Base-by-base conservation (phyloP, 2,888 invertebrate species). In the Pterostichus madidus region DNA sequence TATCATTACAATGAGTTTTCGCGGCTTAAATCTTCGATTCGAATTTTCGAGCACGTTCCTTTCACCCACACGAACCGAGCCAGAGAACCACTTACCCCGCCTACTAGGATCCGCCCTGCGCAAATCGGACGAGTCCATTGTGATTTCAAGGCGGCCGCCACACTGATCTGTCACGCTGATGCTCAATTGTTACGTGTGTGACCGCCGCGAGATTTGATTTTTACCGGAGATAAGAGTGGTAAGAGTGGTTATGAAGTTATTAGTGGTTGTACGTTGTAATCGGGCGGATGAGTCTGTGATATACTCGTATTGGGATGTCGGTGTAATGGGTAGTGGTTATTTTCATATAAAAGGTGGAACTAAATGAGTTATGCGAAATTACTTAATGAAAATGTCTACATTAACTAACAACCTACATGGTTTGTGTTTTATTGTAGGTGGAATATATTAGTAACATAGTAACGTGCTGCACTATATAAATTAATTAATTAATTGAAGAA, bases 81-180 rank as follows among this genome's bases (percentile, higher is more conserved):
- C 11, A 11, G 24, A 24, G 3, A 61, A 17, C 13, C 24, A 17
- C 24, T 31, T 24, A 61, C 11, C 11, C 11, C 61, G 24, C 61
- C 17, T 24, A 11, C 31, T 24, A 13, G 13, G 61, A 13, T 24
- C 15, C 24, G 15, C 17, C 17, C 13, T 17, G 61, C 61, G 61
- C 61, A 31, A 61, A 61, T 61, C 24, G 17, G 15, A n/a, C 61
- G 61, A 61, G 24, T 24, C 61, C 31, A 61, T 61, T 61, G 61
- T 61, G 24, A 17, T 61, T 15, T 61, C 61, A 24, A 53, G 15
- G 53, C 53, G 53, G 53, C 15, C 15, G n/a, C n/a, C 15, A 53
- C 31, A 17, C 24, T 31, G 61, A 61, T 61, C 61, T 61, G 24
- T 61, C 24, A 61, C 61, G 61, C 11, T 13, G 61, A 61, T 61